A percentile compares a stretch with the other conserved stretches of the same genome.
phyloP scores from a whole-genome alignment of 2,113 vertebrate genomes.

The Crocuta crocuta region DNA sequence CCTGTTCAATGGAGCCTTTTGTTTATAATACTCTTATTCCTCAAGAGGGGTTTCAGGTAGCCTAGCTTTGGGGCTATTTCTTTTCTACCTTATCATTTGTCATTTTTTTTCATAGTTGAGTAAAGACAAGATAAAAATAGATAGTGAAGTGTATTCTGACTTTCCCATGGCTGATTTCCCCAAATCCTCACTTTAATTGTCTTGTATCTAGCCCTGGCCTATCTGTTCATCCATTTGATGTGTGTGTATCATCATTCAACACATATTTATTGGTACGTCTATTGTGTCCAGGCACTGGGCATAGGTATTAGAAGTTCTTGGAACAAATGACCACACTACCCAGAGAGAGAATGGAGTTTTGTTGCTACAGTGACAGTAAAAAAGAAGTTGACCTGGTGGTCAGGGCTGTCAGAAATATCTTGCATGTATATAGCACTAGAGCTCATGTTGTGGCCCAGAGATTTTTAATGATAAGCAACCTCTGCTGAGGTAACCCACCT shows the following conservation, averaged over 20 bases:
- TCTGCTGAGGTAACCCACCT: background rate
- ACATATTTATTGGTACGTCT: background rate
- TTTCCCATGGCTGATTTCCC: slow-evolving; percentile 38
- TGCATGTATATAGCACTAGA: background rate
- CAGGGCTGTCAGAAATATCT: background rate
- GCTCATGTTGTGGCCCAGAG: background rate
- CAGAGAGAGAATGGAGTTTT: background rate
- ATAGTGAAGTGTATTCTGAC: background rate
- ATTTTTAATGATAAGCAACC: background rate
- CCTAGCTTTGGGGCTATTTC: background rate
- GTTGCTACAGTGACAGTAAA: background rate
- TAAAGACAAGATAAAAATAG: background rate
- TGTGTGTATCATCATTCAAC: background rate
- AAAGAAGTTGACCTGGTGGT: background rate
- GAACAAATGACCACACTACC: background rate
- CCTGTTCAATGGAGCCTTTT: background rate
- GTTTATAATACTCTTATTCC: background rate
- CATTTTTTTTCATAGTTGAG: background rate
- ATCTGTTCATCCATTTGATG: background rate
- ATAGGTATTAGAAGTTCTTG: background rate
- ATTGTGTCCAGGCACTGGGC: background rate
- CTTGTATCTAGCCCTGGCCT: background rate
- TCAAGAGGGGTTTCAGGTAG: background rate
- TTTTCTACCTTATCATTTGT: background rate
- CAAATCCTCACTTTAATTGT: background rate